Percentiles rank a stretch among this genome's conserved stretches.
These are phyloP conservation scores for Lacerta viridis DNA, from an alignment of 2,797 vertebrate genomes.

Conservation along the genomic window DNA sequence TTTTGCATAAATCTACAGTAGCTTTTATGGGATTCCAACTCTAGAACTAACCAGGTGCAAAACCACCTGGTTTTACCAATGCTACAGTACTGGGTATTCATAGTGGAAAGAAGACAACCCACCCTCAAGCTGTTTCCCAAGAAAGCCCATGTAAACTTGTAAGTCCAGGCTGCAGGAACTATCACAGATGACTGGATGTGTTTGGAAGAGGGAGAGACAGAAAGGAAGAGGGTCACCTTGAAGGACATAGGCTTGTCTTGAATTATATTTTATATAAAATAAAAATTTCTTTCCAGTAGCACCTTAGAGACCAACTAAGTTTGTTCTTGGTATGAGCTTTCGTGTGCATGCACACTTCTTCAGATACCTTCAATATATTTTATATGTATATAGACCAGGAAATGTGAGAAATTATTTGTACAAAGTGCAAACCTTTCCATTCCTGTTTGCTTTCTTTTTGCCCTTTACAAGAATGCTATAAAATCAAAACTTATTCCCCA, in stretches of 20 bases:
- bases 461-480: neutral
- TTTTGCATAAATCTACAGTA: neutral
- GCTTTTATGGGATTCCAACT: no score
- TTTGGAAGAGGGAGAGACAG: neutral
- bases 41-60: neutral
- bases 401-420: neutral
- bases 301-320: no score
- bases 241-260: neutral
- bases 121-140: neutral
- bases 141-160: neutral
- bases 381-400: conserved; percentile 13
- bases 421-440: neutral
- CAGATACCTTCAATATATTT: no score
- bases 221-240: neutral
- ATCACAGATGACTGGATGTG: neutral
- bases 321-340: no score
- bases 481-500: conserved; percentile 1
- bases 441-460: conserved; percentile 40
- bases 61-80: neutral
- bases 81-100: neutral
- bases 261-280: neutral
- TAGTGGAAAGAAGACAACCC: neutral
- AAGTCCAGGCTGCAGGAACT: neutral
- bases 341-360: no score
- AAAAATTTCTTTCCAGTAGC: no score